phyloP scores from a whole-genome alignment of 2,797 vertebrate genomes.

The Spheniscus humboldti region DNA sequence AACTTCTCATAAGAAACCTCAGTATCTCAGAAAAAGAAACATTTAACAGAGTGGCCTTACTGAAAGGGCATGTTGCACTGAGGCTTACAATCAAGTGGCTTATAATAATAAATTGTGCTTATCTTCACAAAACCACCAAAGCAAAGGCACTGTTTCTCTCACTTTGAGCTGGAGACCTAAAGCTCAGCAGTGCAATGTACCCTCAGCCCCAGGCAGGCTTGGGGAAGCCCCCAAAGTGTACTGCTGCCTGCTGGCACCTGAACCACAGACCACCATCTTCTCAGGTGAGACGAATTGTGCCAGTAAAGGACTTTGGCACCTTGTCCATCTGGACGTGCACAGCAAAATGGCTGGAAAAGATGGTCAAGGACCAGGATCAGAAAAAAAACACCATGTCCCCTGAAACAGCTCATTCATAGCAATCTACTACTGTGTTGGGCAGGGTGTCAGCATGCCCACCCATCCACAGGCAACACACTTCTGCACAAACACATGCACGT shows the following conservation, averaged over 20 bases:
- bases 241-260: neutral
- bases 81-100: neutral
- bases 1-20: neutral
- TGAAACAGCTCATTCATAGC: neutral
- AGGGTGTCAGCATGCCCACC: neutral
- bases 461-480: fast-evolving
- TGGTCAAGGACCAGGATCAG: neutral
- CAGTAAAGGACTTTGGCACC: neutral
- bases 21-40: neutral
- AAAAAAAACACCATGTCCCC: fast-evolving
- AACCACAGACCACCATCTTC: neutral
- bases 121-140: neutral
- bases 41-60: neutral
- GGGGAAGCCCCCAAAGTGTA: neutral
- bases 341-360: neutral
- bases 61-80: neutral
- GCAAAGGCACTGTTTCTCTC: neutral
- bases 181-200: neutral
- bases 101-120: neutral
- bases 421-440: neutral
- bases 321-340: neutral
- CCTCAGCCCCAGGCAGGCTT: neutral
- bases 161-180: neutral
- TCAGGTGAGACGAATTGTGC: neutral
- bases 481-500: neutral